A percentile compares a stretch with the other conserved stretches of the same genome.
These are phyloP conservation scores for Bombus waltoni DNA, from an alignment of 1,140 invertebrate species.

Conservation along the genomic window DNA sequence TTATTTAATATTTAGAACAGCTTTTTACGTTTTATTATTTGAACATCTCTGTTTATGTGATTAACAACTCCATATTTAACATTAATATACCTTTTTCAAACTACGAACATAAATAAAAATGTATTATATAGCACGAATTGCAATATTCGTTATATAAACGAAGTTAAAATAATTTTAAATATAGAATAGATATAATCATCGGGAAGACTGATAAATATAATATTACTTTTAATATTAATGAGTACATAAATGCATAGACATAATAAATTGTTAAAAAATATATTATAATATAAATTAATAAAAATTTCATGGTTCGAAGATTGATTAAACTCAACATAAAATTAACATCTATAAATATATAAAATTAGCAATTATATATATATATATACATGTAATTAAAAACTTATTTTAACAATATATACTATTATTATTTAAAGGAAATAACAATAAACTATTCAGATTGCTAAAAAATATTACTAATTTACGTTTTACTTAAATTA, in stretches of 20 bases:
- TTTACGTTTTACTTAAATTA: background rate
- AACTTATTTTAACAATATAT: background rate
- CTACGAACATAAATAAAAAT: background rate
- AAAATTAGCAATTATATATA: background rate
- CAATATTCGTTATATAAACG: too few species aligned
- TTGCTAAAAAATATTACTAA: background rate
- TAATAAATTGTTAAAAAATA: background rate
- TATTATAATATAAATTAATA: too few species aligned
- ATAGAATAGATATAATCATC: too few species aligned
- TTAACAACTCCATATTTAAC: background rate
- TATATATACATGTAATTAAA: background rate
- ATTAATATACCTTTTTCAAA: background rate
- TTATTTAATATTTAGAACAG: slow-evolving; percentile 1
- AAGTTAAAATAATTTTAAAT: too few species aligned
- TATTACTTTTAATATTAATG: background rate
- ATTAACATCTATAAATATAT: background rate
- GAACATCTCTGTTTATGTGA: background rate
- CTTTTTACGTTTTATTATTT: background rate
- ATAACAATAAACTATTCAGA: background rate
- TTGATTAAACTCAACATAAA: background rate
- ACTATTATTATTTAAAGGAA: background rate
- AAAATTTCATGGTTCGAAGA: background rate
- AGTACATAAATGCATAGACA: background rate
- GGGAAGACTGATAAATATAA: too few species aligned
- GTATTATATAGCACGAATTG: too few species aligned